phyloP scores from a whole-genome alignment of 1,140 invertebrate genomes.

The Ips typographus region DNA sequence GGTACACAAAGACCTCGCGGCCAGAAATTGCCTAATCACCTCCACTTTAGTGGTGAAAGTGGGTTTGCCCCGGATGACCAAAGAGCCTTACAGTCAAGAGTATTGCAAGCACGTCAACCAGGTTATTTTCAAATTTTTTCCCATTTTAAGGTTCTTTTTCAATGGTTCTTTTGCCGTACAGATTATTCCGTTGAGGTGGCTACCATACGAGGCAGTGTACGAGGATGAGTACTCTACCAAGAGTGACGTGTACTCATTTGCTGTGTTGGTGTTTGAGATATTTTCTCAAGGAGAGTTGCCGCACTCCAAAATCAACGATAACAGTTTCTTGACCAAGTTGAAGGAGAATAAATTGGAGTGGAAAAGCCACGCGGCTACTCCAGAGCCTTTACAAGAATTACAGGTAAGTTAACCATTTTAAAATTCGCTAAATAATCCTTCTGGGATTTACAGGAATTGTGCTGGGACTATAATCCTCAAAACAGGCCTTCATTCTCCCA shows the following conservation, averaged over 20 bases:
- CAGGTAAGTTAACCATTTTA: slow-evolving; percentile 54
- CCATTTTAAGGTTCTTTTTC: not conserved
- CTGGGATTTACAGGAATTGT: slow-evolving; percentile 42
- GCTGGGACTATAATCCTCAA: slow-evolving; percentile 48
- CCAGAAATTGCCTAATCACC: slow-evolving; percentile 89
- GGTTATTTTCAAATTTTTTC: slow-evolving; percentile 51
- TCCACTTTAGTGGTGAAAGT: slow-evolving; percentile 83
- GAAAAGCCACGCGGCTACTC: slow-evolving; percentile 65
- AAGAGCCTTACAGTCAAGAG: slow-evolving; percentile 83
- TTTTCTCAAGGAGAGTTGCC: slow-evolving; percentile 85
- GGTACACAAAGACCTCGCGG: slow-evolving; percentile 86
- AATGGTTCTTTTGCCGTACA: slow-evolving; percentile 42
- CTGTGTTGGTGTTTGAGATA: slow-evolving; percentile 88
- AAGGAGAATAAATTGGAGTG: slow-evolving; percentile 67
- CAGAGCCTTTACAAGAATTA: slow-evolving; percentile 62
- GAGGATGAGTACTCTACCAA: slow-evolving; percentile 92
- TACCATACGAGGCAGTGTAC: slow-evolving; percentile 83
- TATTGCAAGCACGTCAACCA: slow-evolving; percentile 80
- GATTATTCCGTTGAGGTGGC: slow-evolving; percentile 80
- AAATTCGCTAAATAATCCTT: slow-evolving; percentile 21
- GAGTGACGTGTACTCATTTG: slow-evolving; percentile 92
- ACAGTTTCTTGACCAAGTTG: slow-evolving; percentile 70
- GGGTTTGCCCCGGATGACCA: slow-evolving; percentile 74
- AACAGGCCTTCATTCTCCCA: slow-evolving; percentile 47
- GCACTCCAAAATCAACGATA: slow-evolving; percentile 78